phyloP scores from a whole-genome alignment of 1,140 invertebrate species.

The Aradophagus sp. region DNA sequence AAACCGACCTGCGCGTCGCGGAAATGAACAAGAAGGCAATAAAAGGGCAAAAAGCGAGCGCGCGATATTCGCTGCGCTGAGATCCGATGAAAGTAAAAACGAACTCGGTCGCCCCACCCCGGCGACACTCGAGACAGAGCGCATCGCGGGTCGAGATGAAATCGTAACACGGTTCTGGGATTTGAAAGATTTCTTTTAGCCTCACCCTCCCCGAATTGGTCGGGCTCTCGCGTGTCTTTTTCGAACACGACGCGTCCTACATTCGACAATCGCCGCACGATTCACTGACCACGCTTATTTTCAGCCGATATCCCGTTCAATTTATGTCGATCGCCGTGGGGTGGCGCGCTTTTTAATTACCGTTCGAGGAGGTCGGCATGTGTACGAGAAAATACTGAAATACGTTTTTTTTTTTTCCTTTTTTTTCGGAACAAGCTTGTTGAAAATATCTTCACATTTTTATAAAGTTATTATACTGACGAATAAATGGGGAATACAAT shows the following conservation, averaged over 20 bases:
- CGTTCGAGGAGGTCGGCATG: constrained; percentile 11
- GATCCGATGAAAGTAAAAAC: constrained; percentile 36
- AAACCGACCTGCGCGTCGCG: too few relatives aligned
- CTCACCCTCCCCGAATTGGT: constrained; percentile 10
- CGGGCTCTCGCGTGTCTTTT: constrained; percentile 54
- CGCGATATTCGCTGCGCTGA: constrained; percentile 1
- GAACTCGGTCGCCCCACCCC: constrained; percentile 15
- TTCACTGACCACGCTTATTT: constrained; percentile 62
- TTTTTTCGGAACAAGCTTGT: neutral
- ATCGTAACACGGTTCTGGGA: constrained; percentile 40
- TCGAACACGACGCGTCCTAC: constrained; percentile 65
- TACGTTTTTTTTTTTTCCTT: constrained; percentile 14
- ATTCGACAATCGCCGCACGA: constrained; percentile 58
- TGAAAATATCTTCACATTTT: too few relatives aligned
- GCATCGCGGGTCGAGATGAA: constrained; percentile 23
- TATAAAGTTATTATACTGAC: too few relatives aligned
- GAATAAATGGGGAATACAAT: too few relatives aligned
- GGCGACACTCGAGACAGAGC: constrained; percentile 9
- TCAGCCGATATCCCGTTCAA: constrained; percentile 68
- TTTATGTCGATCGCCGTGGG: constrained; percentile 62
- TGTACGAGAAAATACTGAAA: constrained; percentile 20
- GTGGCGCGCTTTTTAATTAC: constrained; percentile 48
- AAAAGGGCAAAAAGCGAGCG: neutral
- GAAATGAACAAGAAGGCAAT: too few relatives aligned
- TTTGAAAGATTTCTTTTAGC: constrained; percentile 31